Evolutionary conservation across 2,888 invertebrate species (phyloP).

Genomic region (Mesochorus sp.): DNA sequence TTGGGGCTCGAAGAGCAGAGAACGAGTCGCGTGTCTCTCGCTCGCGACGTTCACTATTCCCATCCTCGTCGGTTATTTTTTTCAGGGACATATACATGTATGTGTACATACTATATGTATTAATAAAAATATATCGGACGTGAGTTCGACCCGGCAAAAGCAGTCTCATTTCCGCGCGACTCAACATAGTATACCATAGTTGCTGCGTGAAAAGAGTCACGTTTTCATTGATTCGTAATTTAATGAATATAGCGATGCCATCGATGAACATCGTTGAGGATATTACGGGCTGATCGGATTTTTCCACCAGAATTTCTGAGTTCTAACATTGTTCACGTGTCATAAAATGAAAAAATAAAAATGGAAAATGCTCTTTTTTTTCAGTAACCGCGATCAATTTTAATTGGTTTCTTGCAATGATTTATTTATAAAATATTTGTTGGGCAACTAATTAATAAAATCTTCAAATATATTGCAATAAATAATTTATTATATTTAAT

Average conservation of each 20-base stretch:
- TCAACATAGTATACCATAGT: background rate
- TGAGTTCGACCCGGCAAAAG: background rate
- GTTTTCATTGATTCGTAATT: slow-evolving; percentile 22
- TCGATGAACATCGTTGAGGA: background rate
- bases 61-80: background rate
- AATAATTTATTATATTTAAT: background rate
- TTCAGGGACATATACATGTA: background rate
- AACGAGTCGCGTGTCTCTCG: slow-evolving; percentile 2
- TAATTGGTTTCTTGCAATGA: too few relatives aligned
- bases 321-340: background rate
- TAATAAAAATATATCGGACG: background rate
- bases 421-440: too few relatives aligned
- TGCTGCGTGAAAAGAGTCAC: background rate
- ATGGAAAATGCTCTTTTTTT: too few relatives aligned
- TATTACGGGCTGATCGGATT: slow-evolving; percentile 21
- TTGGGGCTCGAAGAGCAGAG: background rate
- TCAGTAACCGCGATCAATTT: too few relatives aligned
- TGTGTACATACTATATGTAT: background rate
- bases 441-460: too few relatives aligned
- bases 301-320: background rate
- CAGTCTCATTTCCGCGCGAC: background rate
- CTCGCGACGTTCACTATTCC: background rate
- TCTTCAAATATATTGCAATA: background rate
- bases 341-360: too few relatives aligned
- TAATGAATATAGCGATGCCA: slow-evolving; percentile 26